These are phyloP conservation scores for Gymnopithys bicolor DNA, from an alignment of 2,797 vertebrate species.

Conservation along the genomic window DNA sequence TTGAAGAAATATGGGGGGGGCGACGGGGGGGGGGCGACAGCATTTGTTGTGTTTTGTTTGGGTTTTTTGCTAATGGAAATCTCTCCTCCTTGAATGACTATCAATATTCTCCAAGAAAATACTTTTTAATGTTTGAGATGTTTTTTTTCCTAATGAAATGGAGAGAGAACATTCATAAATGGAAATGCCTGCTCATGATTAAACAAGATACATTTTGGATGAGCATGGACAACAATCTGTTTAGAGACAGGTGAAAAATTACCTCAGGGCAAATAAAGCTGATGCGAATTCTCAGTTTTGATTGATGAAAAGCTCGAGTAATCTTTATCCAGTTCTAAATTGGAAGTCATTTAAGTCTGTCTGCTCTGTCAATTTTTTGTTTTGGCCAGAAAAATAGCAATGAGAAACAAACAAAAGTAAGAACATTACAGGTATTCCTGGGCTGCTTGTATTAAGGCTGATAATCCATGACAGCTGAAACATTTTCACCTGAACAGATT, in stretches of 20 bases:
- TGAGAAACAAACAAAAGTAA: background rate
- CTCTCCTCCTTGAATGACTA: background rate
- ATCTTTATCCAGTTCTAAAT: background rate
- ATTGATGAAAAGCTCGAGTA: slow-evolving; percentile 34
- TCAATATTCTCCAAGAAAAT: background rate
- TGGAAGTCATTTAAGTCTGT: background rate
- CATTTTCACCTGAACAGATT: background rate
- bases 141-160: background rate
- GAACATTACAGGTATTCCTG: background rate
- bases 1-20: background rate
- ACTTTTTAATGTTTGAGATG: background rate
- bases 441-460: background rate
- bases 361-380: background rate
- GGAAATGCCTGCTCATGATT: background rate
- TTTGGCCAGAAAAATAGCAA: background rate
- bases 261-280: background rate
- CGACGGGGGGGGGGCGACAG: too few species aligned
- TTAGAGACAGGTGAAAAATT: slow-evolving; percentile 32
- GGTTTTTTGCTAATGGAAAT: background rate
- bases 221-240: background rate
- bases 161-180: background rate
- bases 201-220: slow-evolving; percentile 6
- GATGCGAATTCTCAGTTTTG: background rate
- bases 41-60: too few species aligned
- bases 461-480: background rate